These are phyloP conservation scores for Myiotriccus ornatus DNA, from an alignment of 2,797 vertebrate species.

Conservation along the genomic window DNA sequence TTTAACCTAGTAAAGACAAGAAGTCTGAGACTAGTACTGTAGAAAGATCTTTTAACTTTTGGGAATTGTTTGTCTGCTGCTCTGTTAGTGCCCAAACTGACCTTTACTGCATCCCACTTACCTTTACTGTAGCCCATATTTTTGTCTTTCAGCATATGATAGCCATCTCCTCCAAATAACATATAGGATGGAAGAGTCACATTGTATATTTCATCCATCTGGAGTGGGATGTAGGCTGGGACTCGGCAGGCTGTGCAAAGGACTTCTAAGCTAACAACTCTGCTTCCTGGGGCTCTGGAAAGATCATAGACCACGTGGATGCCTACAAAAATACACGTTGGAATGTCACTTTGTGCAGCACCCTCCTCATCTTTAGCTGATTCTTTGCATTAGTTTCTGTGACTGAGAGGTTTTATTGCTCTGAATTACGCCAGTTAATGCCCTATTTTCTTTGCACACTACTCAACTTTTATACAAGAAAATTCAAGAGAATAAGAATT, in stretches of 20 bases:
- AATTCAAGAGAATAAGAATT: neutral
- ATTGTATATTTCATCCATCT: constrained; percentile 76
- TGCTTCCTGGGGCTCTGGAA: constrained; percentile 68
- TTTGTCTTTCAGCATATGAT: constrained; percentile 80
- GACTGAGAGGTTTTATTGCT: accelerated
- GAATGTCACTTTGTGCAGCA: neutral
- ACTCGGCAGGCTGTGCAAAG: constrained; percentile 88
- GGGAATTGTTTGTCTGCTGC: neutral
- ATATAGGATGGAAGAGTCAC: constrained; percentile 84
- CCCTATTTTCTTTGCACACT: neutral
- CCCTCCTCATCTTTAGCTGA: neutral
- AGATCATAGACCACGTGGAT: constrained; percentile 85
- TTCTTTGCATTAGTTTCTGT: neutral
- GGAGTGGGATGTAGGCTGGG: constrained; percentile 81
- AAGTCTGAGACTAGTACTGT: neutral
- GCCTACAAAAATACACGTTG: constrained; percentile 70
- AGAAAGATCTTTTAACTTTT: neutral
- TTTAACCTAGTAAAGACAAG: neutral
- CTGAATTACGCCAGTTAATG: neutral
- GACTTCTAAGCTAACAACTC: constrained; percentile 76
- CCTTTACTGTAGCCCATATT: constrained; percentile 85
- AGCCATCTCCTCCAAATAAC: constrained; percentile 85
- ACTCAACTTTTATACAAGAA: neutral
- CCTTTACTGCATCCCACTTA: constrained; percentile 83
- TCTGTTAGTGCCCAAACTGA: constrained; percentile 55